Base-by-base conservation (phyloP, 2,888 invertebrate genomes). In the Hydriomena furcata region DNA sequence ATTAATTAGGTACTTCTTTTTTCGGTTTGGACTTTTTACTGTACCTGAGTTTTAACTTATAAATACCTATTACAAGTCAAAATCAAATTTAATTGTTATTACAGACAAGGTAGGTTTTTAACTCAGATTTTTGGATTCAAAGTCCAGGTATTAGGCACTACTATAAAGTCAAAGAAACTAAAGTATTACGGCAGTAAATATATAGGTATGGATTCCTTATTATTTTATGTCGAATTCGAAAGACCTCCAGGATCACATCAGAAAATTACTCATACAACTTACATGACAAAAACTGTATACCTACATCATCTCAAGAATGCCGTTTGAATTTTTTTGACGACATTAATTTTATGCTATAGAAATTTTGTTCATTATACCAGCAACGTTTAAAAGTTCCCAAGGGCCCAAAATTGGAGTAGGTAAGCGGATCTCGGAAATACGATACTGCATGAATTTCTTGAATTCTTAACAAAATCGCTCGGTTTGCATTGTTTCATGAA, bases 311-410 rank as follows among this genome's bases (percentile, higher is more conserved):
- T 57, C 72, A 72, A 79, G 76, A 71, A 74, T 78, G 71, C 73
- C 61, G 55, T 63, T 50, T 42, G 54, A 54, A 60, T 54, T 55
- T 66, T 81, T 83, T 80, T 74, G 65, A 57, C 25, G n/a, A 31
- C 41, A 62, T 60, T 72, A 36, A 53, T 82, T 79, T 84, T 82
- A 79, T 68, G 68, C 61, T 59, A 50, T 70, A 66, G 67, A 66
- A 70, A 62, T 68, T 61, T 66, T 67, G 55, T 62, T 68, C 66
- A 74, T 82, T 79, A 82, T 63, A 72, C 77, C 72, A 13, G 11
- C 36, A 31, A 76, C 55, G 70, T 64, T 73, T 77, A 67, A 70
- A 65, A 73, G 81, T 70, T 63, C 74, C 73, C 68, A 64, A 68
- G 50, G 68, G 63, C 61, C 30, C 56, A 65, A 67, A 70, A 73